Base-by-base conservation (phyloP, 2,888 invertebrate genomes). In the Papilio protenor region DNA sequence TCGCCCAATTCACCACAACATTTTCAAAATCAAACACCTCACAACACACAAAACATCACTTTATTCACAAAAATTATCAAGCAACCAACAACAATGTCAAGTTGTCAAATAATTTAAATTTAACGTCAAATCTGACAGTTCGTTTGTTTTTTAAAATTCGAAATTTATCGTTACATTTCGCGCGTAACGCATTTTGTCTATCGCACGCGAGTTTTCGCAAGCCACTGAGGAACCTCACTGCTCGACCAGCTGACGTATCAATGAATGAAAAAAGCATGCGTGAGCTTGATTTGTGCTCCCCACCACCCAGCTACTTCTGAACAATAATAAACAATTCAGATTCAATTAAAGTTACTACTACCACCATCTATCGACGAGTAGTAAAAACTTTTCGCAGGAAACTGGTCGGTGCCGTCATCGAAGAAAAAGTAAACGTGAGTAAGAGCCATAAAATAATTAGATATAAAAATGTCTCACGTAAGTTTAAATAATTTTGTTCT, bases 211-310 rank as follows among this genome's bases (percentile, higher is more conserved):
- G 52, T 66, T 66, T 75, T 70, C 74, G 70, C 70, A 21, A 71
- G 12, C 21, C 49, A 47, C 47, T 75, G 64, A 33, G 47, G 16
- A 66, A 40, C 64, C 23, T 55, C 55, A 40, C 77, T 69, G 45
- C 57, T 71, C 64, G 55, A 66, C 55, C 72, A 72, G 75, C 75
- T 75, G 71, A 57, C 55, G 52, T 78, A 78, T 78, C 75, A 78
- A 78, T 78, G 78, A 77, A 77, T 77, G 77, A 78, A 78, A 73
- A 40, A 78, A 78, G 72, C 78, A 66, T 75, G 78, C 75, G 75
- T 78, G 64, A 75, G 27, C 64, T 78, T 75, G 75, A 75, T 78
- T 78, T 78, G 75, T 64, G 61, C 23, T 61, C 61, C 61, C 61
- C 61, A 61, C 61, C 61, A 61, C 66, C 40, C 21, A 11, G 45